Percentiles rank a stretch among this genome's conserved stretches.
Conservation (phyloP, 2,113 vertebrate genomes). For the Leptobrachium ailaonicum region DNA sequence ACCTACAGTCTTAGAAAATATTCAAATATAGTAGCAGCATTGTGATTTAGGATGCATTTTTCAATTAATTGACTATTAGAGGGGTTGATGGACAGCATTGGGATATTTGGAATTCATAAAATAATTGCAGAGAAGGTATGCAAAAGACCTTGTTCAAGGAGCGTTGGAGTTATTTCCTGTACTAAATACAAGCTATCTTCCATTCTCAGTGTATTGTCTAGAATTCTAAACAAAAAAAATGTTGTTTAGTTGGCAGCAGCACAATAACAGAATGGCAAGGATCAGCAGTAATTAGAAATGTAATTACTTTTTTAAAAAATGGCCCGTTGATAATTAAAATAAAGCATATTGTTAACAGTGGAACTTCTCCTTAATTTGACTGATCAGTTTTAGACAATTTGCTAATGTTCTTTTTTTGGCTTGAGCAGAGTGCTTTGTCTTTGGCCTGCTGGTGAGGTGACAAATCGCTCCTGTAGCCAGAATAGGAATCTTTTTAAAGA, state of each 20-base stretch:
- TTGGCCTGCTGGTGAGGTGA: background rate
- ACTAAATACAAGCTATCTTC: background rate
- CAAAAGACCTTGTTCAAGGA: background rate
- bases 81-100: background rate
- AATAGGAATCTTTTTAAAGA: background rate
- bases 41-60: no score
- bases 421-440: conserved; percentile 9
- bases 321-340: conserved; percentile 41
- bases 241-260: conserved; percentile 34
- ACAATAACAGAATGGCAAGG: conserved; percentile 42
- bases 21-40: no score
- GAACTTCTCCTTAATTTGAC: conserved; percentile 35
- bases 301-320: conserved; percentile 46
- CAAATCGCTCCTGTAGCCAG: conserved; percentile 20
- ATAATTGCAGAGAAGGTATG: background rate
- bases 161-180: background rate
- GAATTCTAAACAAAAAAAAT: conserved; percentile 25
- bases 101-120: background rate
- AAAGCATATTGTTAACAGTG: conserved; percentile 43
- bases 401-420: conserved; percentile 31
- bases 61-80: no score
- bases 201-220: background rate
- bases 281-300: conserved; percentile 49
- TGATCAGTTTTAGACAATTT: conserved; percentile 37
- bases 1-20: no score